Evolutionary conservation across 2,113 vertebrate genomes (phyloP), one percentile per base, ranked within the genome.

Genomic region (Sinocyclocheilus grahami): DNA sequence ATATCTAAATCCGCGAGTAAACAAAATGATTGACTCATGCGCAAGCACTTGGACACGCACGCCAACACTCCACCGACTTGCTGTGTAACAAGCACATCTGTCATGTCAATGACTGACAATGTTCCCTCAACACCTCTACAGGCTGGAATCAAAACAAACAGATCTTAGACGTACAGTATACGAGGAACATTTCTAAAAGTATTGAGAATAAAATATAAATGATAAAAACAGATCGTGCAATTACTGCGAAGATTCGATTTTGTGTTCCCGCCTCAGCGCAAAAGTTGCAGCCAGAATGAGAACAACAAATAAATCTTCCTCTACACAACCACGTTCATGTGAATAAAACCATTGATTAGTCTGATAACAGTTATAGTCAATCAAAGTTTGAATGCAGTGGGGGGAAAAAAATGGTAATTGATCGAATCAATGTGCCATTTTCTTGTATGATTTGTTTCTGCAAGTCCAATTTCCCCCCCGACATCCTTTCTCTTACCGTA

Each of bases 351-450:
- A 72, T 53, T 87, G 71, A 87, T 78, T 83, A 76, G 60, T 65
- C 27, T 12, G 37, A 80, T 83, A 83, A 83, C 71, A 58, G 86
- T 27, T 78, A 62, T 69, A 39, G 62, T 86, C 72, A 83, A 83
- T 86, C 80, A 83, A 67, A 83, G 72, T 78, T 82, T 30, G 69
- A 77, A 82, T 75, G 79, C 20, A 18, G 39, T 48, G 78, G n/a
- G 33, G 33, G 37, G 8, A 46, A 5, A 55, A 83, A 86, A 71
- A 80, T 58, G 5, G 58, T 65, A 58, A 83, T 83, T 76, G 18
- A 69, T 76, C 37, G 72, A 87, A 83, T 87, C 80, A 76, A 83
- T 82, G 58, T 83, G 27, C 65, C 65, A 83, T 74, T 84, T 83
- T 74, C 69, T 42, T 74, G 12, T 71, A 60, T 84, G 82, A 84